These are phyloP conservation scores for Oxygymnocypris stewartii DNA, from an alignment of 2,113 vertebrate species.

Conservation along the genomic window DNA sequence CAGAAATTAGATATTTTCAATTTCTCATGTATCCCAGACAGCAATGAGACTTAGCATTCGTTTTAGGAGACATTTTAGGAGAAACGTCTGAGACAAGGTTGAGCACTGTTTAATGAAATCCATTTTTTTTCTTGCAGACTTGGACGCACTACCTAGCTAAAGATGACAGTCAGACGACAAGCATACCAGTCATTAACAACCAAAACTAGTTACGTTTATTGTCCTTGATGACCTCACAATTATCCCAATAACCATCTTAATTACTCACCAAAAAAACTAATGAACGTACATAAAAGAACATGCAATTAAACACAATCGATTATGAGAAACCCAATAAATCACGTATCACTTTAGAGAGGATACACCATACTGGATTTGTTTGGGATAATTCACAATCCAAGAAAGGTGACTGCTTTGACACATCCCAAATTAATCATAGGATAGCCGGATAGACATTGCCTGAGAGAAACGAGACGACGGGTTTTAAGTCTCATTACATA, in stretches of 20 bases:
- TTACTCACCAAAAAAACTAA: neutral
- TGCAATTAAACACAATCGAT: neutral
- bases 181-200: neutral
- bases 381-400: neutral
- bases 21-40: neutral
- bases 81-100: neutral
- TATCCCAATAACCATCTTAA: neutral
- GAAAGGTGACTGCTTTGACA: conserved; percentile 59
- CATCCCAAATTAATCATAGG: conserved; percentile 63
- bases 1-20: neutral
- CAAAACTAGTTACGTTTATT: neutral
- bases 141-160: neutral
- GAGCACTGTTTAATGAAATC: neutral
- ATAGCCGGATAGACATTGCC: conserved; percentile 29
- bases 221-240: neutral
- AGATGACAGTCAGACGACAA: neutral
- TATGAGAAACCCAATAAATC: conserved; percentile 35
- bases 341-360: conserved; percentile 20
- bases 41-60: neutral
- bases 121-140: neutral
- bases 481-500: conserved; percentile 59
- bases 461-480: conserved; percentile 33
- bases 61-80: neutral
- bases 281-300: neutral
- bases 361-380: conserved; percentile 26